Evolutionary conservation across 2,797 vertebrate species (phyloP).

Genomic region (Amblyraja radiata): DNA sequence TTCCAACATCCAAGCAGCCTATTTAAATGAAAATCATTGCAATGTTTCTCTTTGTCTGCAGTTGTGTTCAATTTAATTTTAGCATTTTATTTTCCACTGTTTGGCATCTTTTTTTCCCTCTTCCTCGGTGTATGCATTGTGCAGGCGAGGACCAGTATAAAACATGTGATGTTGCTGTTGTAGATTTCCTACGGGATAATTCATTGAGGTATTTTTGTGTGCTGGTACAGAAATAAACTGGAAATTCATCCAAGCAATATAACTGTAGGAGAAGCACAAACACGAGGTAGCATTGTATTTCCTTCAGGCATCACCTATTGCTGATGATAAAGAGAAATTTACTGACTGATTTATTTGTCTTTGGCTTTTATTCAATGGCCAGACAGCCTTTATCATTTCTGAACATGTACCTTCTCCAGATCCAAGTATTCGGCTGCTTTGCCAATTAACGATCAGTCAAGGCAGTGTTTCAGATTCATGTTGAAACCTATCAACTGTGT

Average conservation of each 20-base stretch:
- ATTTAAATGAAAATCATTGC: background rate
- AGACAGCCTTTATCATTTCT: background rate
- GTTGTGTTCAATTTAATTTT: background rate
- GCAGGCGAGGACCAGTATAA: background rate
- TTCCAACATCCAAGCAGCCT: background rate
- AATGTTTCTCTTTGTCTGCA: background rate
- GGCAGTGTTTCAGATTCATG: background rate
- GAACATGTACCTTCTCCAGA: background rate
- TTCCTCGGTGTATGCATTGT: background rate
- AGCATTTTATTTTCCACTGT: background rate
- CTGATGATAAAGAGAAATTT: background rate
- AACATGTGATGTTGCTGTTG: background rate
- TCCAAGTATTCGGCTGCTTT: background rate
- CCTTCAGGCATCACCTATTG: background rate
- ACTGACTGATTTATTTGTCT: background rate
- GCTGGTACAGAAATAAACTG: background rate
- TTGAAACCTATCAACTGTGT: background rate
- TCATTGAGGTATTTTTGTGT: background rate
- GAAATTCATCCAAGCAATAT: background rate
- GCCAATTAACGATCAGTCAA: background rate
- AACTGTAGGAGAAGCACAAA: background rate
- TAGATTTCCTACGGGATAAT: background rate
- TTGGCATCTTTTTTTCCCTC: too few relatives aligned
- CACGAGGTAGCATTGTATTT: background rate
- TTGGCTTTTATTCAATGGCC: background rate